Conservation (phyloP, 2,888 invertebrate species). For the Apamea sordens region DNA sequence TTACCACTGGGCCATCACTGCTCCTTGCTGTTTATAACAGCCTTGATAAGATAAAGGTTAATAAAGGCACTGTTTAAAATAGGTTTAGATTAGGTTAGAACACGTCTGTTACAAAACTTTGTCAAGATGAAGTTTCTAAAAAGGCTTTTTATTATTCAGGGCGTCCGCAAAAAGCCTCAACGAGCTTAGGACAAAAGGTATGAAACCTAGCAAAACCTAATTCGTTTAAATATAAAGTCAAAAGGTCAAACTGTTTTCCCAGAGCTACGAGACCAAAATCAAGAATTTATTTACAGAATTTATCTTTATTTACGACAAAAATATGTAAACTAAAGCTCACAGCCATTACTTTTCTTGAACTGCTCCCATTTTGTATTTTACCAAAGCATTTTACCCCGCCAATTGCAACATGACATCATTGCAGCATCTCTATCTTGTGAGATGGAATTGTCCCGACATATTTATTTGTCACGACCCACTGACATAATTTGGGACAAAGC, state of each 20-base stretch:
- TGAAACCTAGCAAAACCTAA: background rate
- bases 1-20: background rate
- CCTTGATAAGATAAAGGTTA: background rate
- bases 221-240: conserved; percentile 21
- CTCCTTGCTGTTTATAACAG: background rate
- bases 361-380: conserved; percentile 18
- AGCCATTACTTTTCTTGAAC: conserved; percentile 13
- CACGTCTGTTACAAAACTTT: background rate
- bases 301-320: conserved; percentile 26
- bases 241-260: conserved; percentile 31
- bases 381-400: conserved; percentile 1
- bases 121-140: conserved; percentile 18
- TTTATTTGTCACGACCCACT: conserved; percentile 56
- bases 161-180: conserved; percentile 11
- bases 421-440: conserved; percentile 9
- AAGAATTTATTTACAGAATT: conserved; percentile 16
- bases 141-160: conserved; percentile 39
- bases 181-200: conserved; percentile 25
- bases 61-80: background rate
- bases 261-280: conserved; percentile 12
- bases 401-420: conserved; percentile 38
- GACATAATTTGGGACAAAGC: conserved; percentile 45
- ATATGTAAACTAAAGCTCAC: conserved; percentile 21
- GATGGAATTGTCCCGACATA: conserved; percentile 27
- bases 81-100: background rate